Percentiles rank a stretch among this genome's conserved stretches.
phyloP scores from a whole-genome alignment of 2,113 vertebrate genomes.

The Picathartes gymnocephalus region DNA sequence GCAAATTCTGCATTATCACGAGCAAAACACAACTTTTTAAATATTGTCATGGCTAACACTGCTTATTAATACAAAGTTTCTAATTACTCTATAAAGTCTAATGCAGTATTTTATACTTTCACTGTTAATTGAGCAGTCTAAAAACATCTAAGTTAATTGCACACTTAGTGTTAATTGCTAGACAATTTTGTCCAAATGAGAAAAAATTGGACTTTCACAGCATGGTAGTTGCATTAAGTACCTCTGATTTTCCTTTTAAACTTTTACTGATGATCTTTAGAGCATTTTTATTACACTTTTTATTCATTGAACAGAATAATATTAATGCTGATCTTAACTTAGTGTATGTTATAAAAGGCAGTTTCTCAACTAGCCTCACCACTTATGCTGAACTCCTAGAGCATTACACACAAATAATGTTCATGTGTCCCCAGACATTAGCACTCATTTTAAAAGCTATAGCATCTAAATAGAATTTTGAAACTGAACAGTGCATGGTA shows the following conservation, averaged over 20 bases:
- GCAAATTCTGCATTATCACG: neutral
- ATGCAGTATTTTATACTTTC: neutral
- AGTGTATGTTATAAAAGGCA: neutral
- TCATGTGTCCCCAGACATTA: neutral
- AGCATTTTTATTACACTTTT: neutral
- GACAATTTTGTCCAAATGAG: constrained; percentile 15
- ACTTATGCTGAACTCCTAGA: neutral
- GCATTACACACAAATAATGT: neutral
- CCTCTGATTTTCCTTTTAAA: neutral
- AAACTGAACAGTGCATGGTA: neutral
- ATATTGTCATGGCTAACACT: neutral
- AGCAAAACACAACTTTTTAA: neutral
- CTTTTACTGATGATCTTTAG: neutral
- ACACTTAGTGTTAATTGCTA: constrained; percentile 5
- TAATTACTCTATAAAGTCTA: neutral
- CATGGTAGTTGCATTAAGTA: neutral
- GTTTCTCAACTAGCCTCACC: neutral
- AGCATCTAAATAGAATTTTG: neutral
- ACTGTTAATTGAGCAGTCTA: neutral
- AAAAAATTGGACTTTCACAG: neutral
- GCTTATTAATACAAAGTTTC: neutral
- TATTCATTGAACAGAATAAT: neutral
- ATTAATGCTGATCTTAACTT: neutral
- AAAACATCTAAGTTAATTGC: neutral
- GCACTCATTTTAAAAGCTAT: neutral